Evolutionary conservation across 2,888 invertebrate genomes (phyloP).

Genomic region (Ormyrus nitidulus): DNA sequence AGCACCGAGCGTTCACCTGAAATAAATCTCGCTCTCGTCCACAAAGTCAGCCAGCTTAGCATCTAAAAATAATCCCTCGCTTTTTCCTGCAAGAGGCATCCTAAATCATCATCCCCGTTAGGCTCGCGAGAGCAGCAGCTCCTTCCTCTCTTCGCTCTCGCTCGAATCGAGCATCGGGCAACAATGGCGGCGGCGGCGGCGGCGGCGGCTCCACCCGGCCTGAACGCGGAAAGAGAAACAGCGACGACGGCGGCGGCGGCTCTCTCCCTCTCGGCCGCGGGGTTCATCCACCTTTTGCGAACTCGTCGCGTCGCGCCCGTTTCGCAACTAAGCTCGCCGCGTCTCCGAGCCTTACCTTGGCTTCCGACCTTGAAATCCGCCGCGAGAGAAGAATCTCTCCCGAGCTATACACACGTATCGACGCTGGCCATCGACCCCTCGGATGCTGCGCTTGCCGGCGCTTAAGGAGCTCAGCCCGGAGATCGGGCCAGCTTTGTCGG

Average conservation of each 20-base stretch:
- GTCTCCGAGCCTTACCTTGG: conserved; percentile 51
- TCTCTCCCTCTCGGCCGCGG: conserved; percentile 18
- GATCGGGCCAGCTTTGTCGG: too few relatives aligned
- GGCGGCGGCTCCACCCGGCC: too few relatives aligned
- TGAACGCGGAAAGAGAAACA: too few relatives aligned
- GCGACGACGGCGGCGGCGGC: background rate
- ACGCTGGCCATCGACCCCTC: conserved; percentile 55
- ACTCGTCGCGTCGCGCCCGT: conserved; percentile 34
- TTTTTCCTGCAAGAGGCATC: too few relatives aligned
- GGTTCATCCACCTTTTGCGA: conserved; percentile 56
- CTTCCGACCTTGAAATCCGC: conserved; percentile 52
- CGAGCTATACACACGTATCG: conserved; percentile 21
- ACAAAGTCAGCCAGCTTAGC: too few relatives aligned
- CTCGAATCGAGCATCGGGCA: conserved; percentile 30
- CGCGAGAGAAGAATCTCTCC: conserved; percentile 40
- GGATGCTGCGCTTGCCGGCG: conserved; percentile 14
- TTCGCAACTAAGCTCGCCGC: conserved; percentile 48
- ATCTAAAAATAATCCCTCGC: too few relatives aligned
- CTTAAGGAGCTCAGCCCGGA: too few relatives aligned
- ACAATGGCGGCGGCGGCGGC: background rate
- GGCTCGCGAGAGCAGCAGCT: too few relatives aligned
- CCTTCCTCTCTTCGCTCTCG: too few relatives aligned
- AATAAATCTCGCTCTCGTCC: too few relatives aligned
- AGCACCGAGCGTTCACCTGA: too few relatives aligned
- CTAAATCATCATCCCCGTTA: too few relatives aligned